These are phyloP conservation scores for Strigamia maritima DNA, from an alignment of 2,888 invertebrate species.

Conservation along the genomic window DNA sequence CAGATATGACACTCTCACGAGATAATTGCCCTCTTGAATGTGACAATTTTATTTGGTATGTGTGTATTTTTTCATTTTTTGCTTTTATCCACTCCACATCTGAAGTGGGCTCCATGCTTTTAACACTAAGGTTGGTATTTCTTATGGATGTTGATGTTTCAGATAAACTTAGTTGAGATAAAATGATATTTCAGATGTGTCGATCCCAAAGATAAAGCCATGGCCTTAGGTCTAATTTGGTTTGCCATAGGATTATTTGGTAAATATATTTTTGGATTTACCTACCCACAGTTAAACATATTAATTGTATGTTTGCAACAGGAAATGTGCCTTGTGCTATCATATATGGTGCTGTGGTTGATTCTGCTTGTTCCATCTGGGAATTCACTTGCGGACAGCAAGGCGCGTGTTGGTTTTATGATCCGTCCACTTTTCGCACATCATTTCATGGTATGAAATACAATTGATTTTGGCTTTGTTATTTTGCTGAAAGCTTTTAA, in stretches of 20 bases:
- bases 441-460: constrained; percentile 70
- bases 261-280: constrained; percentile 50
- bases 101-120: constrained; percentile 84
- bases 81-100: constrained; percentile 90
- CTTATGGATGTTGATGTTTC: not conserved
- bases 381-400: constrained; percentile 74
- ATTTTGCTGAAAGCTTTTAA: too few relatives aligned
- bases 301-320: constrained; percentile 45
- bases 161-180: not conserved
- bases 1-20: constrained; percentile 62
- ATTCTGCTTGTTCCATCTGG: constrained; percentile 85
- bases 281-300: too few relatives aligned
- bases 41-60: constrained; percentile 74
- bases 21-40: constrained; percentile 80
- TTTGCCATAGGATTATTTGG: constrained; percentile 88
- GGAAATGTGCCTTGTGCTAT: constrained; percentile 93
- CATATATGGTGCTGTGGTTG: constrained; percentile 86
- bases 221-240: constrained; percentile 90
- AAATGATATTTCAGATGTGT: constrained; percentile 64
- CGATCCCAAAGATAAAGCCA: constrained; percentile 86
- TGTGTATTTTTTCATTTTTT: constrained; percentile 76
- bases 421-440: constrained; percentile 75
- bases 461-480: too few relatives aligned
- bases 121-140: constrained; percentile 63
- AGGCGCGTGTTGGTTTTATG: constrained; percentile 85